A percentile compares a stretch with the other conserved stretches of the same genome.
phyloP scores from a whole-genome alignment of 2,113 vertebrate genomes.

The Smithornis capensis region DNA sequence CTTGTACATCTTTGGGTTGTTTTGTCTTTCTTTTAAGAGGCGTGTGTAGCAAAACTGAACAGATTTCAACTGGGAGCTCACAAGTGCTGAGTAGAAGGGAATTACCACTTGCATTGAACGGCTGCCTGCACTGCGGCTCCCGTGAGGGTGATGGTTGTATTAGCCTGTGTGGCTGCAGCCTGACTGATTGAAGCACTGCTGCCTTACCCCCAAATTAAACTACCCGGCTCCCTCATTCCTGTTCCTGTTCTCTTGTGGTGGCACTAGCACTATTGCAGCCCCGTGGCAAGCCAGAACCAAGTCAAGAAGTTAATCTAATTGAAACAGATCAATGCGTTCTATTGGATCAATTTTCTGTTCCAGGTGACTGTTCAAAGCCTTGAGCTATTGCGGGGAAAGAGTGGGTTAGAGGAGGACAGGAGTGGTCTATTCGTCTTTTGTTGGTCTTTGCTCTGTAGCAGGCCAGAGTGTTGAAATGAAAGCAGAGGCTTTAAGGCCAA shows the following conservation, averaged over 20 bases:
- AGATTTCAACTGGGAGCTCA: not conserved
- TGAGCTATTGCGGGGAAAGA: not conserved
- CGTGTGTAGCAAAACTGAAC: not conserved
- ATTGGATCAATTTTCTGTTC: not conserved
- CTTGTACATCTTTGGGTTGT: rapidly evolving
- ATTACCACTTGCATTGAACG: rapidly evolving
- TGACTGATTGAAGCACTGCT: not conserved
- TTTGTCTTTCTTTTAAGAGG: not conserved
- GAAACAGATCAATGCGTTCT: not conserved
- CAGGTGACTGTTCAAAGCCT: not conserved
- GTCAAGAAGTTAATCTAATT: not conserved
- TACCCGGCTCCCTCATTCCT: not conserved
- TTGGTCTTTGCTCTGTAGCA: not conserved
- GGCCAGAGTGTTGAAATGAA: not conserved
- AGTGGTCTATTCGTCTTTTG: not conserved
- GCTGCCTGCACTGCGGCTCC: not conserved
- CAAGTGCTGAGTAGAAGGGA: not conserved
- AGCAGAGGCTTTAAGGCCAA: not conserved
- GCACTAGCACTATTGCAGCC: not conserved
- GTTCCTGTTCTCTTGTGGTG: not conserved
- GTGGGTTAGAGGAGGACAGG: not conserved
- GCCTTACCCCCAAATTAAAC: not conserved
- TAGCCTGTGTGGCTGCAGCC: not conserved
- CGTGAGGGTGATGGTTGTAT: rapidly evolving
- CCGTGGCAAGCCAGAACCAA: not conserved